Evolutionary conservation across 2,113 vertebrate species (phyloP), one percentile per base, ranked within the genome.

Genomic region (Tachycineta bicolor): DNA sequence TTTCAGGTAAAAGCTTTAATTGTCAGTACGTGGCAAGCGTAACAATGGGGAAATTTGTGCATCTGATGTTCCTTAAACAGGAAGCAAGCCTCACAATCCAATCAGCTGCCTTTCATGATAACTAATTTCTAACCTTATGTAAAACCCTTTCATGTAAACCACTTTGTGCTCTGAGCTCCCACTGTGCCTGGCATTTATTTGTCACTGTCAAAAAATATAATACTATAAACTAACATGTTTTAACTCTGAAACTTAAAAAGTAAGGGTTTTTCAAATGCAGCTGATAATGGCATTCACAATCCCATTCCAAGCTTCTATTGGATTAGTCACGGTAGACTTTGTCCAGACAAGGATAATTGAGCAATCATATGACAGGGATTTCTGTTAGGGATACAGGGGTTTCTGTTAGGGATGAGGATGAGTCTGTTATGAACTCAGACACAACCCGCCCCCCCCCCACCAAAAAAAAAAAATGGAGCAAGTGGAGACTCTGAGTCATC

Each of bases 1-100:
- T 92, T 65, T 82, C 90, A 93, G 91, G 95, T 93, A 80, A 92
- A 92, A 94, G 47, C 83, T 96, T 75, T 96, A 97, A 97, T 95
- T 97, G 67, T 69, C 77, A 62, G 31, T 49, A 89, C 11, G 8
- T 59, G 77, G 59, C 26, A 92, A 68, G 88, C 1, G 21, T 93
- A 75, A 77, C 55, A 83, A 94, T 29, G 12, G 34, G 12, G 79
- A 26, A 55, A 95, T 96, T 95, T 93, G 86, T 83, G 93, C 64
- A 87, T 91, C 90, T 95, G 74, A 93, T 71, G 64, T 64, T 95
- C 83, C 67, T 96, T 78, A 86, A 91, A 60, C 28, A 53, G 74
- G 59, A 71, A 81, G 79, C 49, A 85, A 75, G n/a, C n/a, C 46
- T 58, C 4, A 2, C 59, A 95, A 91, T 89, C 82, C 94, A 94